These are phyloP conservation scores for Ladona fulva DNA, from an alignment of 1,140 invertebrate species.

Conservation along the genomic window DNA sequence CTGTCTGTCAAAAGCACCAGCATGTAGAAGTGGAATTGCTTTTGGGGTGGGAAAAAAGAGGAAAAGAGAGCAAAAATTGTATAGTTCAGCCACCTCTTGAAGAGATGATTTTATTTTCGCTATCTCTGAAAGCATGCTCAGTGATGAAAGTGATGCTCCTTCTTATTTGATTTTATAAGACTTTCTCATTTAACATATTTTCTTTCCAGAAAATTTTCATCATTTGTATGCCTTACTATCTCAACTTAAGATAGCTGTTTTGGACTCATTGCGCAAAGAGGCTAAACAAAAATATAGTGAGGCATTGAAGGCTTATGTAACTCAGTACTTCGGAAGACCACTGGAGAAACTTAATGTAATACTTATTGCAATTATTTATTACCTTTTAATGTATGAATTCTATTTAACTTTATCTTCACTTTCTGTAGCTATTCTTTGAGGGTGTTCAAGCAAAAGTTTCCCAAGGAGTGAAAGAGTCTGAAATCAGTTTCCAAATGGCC, in stretches of 20 bases:
- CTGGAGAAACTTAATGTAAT: constrained; percentile 91
- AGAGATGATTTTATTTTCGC: too few relatives aligned
- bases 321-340: constrained; percentile 87
- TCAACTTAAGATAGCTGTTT: constrained; percentile 80
- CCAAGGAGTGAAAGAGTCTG: constrained; percentile 90
- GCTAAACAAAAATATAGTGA: constrained; percentile 87
- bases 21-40: too few relatives aligned
- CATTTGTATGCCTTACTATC: constrained; percentile 80
- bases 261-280: constrained; percentile 83
- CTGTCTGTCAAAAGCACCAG: too few relatives aligned
- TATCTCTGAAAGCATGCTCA: too few relatives aligned
- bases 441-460: constrained; percentile 84
- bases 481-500: constrained; percentile 95
- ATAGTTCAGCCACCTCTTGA: too few relatives aligned
- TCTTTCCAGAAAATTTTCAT: constrained; percentile 87
- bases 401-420: constrained; percentile 16
- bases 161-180: too few relatives aligned
- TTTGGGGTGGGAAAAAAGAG: too few relatives aligned
- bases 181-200: constrained; percentile 19
- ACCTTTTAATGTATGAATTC: constrained; percentile 12
- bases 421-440: constrained; percentile 82
- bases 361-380: constrained; percentile 25
- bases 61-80: too few relatives aligned
- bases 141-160: too few relatives aligned
- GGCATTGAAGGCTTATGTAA: constrained; percentile 84